A percentile compares a stretch with the other conserved stretches of the same genome.
Evolutionary conservation across 2,113 vertebrate genomes (phyloP).

Genomic region (Plotosus lineatus): DNA sequence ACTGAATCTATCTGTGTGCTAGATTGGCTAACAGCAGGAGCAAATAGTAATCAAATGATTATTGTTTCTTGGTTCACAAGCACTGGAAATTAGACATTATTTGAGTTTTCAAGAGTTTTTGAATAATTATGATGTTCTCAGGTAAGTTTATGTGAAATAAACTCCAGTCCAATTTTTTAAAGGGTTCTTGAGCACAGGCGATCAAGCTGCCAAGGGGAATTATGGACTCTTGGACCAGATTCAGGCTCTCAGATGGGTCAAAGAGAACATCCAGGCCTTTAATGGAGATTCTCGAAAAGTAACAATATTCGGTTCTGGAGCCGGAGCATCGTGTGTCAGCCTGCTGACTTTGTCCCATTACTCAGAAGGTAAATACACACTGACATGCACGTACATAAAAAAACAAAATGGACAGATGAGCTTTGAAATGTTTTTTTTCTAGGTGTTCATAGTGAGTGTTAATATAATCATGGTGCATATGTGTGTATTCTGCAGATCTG

Average conservation of each 20-base stretch:
- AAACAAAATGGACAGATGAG: background rate
- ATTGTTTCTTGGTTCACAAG: background rate
- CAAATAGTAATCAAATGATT: background rate
- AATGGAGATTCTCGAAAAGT: constrained; percentile 91
- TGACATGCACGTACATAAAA: background rate
- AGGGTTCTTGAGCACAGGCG: constrained; percentile 96
- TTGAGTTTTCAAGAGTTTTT: background rate
- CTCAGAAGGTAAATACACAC: constrained; percentile 83
- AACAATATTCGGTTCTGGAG: constrained; percentile 95
- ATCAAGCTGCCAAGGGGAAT: constrained; percentile 95
- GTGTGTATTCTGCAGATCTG: constrained; percentile 84
- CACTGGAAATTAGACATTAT: background rate
- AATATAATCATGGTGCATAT: background rate
- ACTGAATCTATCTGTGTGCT: background rate
- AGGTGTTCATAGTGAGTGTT: background rate
- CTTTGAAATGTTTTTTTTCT: background rate
- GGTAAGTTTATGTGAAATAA: background rate
- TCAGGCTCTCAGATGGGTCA: constrained; percentile 94
- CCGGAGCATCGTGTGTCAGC: constrained; percentile 96
- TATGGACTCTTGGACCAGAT: constrained; percentile 96
- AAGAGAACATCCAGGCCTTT: constrained; percentile 92
- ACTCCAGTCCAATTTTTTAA: background rate
- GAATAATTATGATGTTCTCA: background rate
- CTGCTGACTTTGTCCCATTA: constrained; percentile 94
- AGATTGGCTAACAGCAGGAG: background rate